Base-by-base conservation (phyloP, 1,140 invertebrate species). In the Coenobita brevimanus region DNA sequence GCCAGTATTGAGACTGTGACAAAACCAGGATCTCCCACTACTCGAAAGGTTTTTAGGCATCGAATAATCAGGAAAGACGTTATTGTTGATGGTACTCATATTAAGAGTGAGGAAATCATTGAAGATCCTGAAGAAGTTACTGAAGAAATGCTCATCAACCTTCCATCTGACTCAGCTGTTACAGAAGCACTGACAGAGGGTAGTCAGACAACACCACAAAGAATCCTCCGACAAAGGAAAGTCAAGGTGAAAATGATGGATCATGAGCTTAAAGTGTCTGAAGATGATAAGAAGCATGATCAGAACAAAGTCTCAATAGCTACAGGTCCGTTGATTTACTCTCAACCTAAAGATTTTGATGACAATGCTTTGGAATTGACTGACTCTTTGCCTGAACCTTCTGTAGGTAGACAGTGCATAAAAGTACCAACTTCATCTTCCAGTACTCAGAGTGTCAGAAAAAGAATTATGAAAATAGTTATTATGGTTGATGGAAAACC, bases 41-140 rank as follows among this genome's bases (percentile, higher is more conserved):
- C 8, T 54, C 36, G 33, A 30, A 86, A 24, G 30, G 62, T 69
- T 3, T 67, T 79, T 24, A 86, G 67, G 64, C 69, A 60, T 24
- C 69, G 24, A 60, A 71, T 86, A 0, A 83, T 71, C 3, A 86
- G 79, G 57, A 86, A 86, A 33, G 33, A 78, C n/a, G 43, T 86
- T 33, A 78, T 69, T n/a, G 33, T 83, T 69, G 83, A 86, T 86
- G 83, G 83, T 50, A 86, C 60, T 36, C 83, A 71, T 62, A 27
- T 67, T 21, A 38, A 86, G 43, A 86, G 73, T 46, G 73, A 86
- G 50, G 83, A 86, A 33, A 60, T 86, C 30, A 27, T 86, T 2
- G 83, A 78, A 21, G 83, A 86, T 33, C 83, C 83, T 30, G 73
- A 64, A 24, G 71, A 79, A 30, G 60, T 86, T 15, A 50, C 83